Evolutionary conservation across 1,140 invertebrate species (phyloP).

Genomic region (Euwallacea similis): DNA sequence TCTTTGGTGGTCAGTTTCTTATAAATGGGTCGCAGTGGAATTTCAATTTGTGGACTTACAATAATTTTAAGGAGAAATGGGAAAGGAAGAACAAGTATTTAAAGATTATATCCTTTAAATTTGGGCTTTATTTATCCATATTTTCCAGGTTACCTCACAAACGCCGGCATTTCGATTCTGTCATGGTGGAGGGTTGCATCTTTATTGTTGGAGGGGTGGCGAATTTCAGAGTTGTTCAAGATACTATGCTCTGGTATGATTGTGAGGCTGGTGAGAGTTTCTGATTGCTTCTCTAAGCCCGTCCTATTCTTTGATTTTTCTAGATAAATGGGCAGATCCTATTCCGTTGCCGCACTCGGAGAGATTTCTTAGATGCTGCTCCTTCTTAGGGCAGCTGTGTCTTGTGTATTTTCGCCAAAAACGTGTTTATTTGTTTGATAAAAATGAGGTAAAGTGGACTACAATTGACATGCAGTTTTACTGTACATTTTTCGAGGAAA

Average conservation of each 20-base stretch:
- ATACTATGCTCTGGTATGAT: slow-evolving; percentile 47
- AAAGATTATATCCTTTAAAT: neutral
- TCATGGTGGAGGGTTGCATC: slow-evolving; percentile 40
- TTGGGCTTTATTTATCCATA: neutral
- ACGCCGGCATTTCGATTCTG: slow-evolving; percentile 48
- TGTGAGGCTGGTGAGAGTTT: slow-evolving; percentile 36
- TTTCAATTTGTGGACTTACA: slow-evolving; percentile 44
- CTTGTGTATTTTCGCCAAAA: slow-evolving; percentile 40
- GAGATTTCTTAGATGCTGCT: slow-evolving; percentile 46
- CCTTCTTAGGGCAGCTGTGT: slow-evolving; percentile 40
- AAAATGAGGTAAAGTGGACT: slow-evolving; percentile 14
- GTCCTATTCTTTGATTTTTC: slow-evolving; percentile 12
- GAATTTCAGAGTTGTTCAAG: slow-evolving; percentile 44
- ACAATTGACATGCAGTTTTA: slow-evolving; percentile 31
- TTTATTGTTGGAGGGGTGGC: slow-evolving; percentile 48
- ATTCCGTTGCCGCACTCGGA: slow-evolving; percentile 37
- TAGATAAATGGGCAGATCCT: slow-evolving; percentile 42
- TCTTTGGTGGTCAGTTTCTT: slow-evolving; percentile 48
- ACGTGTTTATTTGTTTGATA: slow-evolving; percentile 41
- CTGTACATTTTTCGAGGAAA: slow-evolving; percentile 15
- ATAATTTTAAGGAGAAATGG: slow-evolving; percentile 45
- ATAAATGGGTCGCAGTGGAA: slow-evolving; percentile 47
- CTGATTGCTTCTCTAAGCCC: neutral
- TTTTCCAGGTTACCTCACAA: slow-evolving; percentile 39
- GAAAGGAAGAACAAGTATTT: slow-evolving; percentile 38